A percentile compares a stretch with the other conserved stretches of the same genome.
phyloP scores from a whole-genome alignment of 2,113 vertebrate species.

The Mormoops blainvillei region DNA sequence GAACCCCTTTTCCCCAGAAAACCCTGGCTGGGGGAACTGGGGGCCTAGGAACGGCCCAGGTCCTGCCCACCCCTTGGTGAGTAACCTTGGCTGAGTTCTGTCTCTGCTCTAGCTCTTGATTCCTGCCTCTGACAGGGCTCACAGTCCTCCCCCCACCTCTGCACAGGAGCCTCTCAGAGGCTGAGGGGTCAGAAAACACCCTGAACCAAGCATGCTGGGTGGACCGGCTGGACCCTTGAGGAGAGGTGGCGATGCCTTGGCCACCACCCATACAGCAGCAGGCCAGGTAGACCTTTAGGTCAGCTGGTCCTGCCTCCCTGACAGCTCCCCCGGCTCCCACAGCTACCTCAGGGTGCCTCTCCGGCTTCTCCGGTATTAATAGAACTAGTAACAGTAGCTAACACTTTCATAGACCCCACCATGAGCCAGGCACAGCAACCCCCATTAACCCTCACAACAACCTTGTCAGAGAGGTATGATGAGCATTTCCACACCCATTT shows the following conservation, averaged over 20 bases:
- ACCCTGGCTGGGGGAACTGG: neutral
- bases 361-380: neutral
- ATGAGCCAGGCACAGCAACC: neutral
- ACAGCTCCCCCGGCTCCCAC: neutral
- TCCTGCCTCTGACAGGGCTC: neutral
- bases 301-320: neutral
- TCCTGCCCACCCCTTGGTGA: neutral
- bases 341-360: neutral
- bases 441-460: neutral
- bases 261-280: neutral
- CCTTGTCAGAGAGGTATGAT: neutral
- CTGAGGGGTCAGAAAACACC: neutral
- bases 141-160: neutral
- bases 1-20: neutral
- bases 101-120: neutral
- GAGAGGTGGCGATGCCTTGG: neutral
- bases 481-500: neutral
- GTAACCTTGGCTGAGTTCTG: neutral
- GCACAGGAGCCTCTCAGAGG: neutral
- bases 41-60: neutral
- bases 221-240: neutral
- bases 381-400: neutral
- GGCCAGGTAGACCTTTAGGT: neutral
- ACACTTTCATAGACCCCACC: neutral
- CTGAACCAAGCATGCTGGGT: neutral